These are phyloP conservation scores for Aurelia sp. DNA, from an alignment of 30 jellyfish, hydroid and myxozoan species.

Conservation along the genomic window DNA sequence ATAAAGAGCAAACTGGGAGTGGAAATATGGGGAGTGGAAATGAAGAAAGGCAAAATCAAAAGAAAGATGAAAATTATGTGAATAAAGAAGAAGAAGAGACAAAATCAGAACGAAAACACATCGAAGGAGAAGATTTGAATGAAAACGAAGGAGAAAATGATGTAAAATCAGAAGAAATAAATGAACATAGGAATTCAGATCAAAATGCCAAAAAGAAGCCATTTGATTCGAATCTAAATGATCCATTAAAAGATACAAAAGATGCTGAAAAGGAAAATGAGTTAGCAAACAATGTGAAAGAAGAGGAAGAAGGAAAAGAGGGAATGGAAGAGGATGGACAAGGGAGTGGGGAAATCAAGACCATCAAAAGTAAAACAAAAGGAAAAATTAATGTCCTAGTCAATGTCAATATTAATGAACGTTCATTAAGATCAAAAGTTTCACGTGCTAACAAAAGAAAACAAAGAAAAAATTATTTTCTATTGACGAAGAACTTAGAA, in stretches of 20 bases:
- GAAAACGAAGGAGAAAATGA: constrained; percentile 16
- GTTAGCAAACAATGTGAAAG: constrained; percentile 14
- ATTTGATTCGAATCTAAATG: constrained; percentile 16
- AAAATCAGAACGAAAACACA: background rate
- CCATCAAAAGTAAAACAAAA: constrained; percentile 51
- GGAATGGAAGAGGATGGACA: constrained; percentile 20
- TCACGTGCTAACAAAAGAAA: constrained; percentile 43
- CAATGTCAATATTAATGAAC: constrained; percentile 93
- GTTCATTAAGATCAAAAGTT: constrained; percentile 76
- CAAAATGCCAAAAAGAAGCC: background rate
- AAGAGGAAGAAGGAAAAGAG: background rate
- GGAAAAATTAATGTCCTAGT: constrained; percentile 95
- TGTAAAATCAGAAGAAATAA: constrained; percentile 11
- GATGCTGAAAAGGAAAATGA: background rate
- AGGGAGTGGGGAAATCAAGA: constrained; percentile 37
- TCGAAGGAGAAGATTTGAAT: constrained; percentile 5
- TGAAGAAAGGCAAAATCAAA: background rate
- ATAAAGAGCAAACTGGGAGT: constrained; percentile 34
- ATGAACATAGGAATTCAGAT: constrained; percentile 14
- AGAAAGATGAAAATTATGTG: background rate
- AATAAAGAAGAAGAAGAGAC: constrained; percentile 1
- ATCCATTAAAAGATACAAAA: constrained; percentile 36
- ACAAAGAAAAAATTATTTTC: background rate
- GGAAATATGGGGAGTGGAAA: constrained; percentile 48
- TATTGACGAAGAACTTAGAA: constrained; percentile 11